These are phyloP conservation scores for Rhinoderma darwinii DNA, from an alignment of 2,113 vertebrate genomes.

Conservation along the genomic window DNA sequence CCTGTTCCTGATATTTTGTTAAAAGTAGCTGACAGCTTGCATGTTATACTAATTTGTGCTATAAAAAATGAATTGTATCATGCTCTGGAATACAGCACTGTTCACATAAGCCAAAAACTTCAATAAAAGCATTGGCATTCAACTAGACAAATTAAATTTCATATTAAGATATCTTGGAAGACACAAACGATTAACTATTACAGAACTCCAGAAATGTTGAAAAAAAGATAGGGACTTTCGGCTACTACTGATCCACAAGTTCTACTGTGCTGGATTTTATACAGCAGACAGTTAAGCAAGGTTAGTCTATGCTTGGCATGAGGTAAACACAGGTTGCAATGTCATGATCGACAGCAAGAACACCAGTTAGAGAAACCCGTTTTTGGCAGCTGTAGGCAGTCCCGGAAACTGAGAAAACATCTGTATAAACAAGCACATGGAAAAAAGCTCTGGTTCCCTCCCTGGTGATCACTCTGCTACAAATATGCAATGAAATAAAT, in stretches of 20 bases:
- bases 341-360: slow-evolving; percentile 5
- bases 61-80: slow-evolving; percentile 5
- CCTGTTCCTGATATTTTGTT: background rate
- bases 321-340: slow-evolving; percentile 2
- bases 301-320: background rate
- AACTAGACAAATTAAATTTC: background rate
- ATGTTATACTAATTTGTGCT: slow-evolving; percentile 11
- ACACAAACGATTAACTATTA: background rate
- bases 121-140: background rate
- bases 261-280: background rate
- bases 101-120: background rate
- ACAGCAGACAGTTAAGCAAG: background rate
- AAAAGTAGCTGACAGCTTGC: background rate
- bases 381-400: slow-evolving; percentile 35
- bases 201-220: background rate
- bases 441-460: slow-evolving; percentile 32
- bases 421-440: slow-evolving; percentile 57
- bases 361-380: slow-evolving; percentile 21
- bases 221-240: background rate
- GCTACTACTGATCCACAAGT: background rate
- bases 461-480: slow-evolving; percentile 24
- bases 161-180: slow-evolving; percentile 6
- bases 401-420: slow-evolving; percentile 51
- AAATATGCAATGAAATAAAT: slow-evolving; percentile 40
- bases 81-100: background rate